Percentiles rank a stretch among this genome's conserved stretches.
Evolutionary conservation across 2,797 vertebrate species (phyloP).

Genomic region (Gymnothorax reevesii): DNA sequence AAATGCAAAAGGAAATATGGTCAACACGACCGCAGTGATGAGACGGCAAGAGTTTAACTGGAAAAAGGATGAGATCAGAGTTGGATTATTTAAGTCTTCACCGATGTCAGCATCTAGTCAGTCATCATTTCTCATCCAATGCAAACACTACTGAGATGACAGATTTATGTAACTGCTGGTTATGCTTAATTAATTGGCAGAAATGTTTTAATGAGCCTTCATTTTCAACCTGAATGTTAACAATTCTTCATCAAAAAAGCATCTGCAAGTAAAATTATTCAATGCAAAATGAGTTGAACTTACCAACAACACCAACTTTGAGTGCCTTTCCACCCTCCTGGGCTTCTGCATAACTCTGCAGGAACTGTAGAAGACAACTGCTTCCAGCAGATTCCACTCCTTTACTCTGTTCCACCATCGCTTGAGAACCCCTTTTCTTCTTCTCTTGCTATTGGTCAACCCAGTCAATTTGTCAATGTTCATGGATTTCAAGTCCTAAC

Average conservation of each 20-base stretch:
- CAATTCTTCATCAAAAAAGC: neutral
- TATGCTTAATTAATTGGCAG: neutral
- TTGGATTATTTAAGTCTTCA: constrained; percentile 72
- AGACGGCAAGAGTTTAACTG: neutral
- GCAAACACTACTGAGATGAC: neutral
- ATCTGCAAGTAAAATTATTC: neutral
- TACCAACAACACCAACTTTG: constrained; percentile 87
- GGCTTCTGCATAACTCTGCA: constrained; percentile 61
- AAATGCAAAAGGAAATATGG: neutral
- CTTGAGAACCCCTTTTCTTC: constrained; percentile 61
- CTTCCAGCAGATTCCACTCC: constrained; percentile 72
- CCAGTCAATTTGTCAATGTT: neutral
- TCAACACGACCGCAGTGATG: neutral
- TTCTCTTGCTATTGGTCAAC: constrained; percentile 63
- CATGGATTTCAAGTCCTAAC: neutral
- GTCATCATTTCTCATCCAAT: constrained; percentile 67
- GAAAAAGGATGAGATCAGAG: constrained; percentile 64
- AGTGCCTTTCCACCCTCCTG: constrained; percentile 61
- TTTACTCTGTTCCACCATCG: constrained; percentile 64
- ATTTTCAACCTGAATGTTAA: neutral
- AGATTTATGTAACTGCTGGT: neutral
- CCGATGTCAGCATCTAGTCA: constrained; percentile 22
- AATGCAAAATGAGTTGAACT: constrained; percentile 45
- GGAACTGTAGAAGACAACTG: constrained; percentile 73
- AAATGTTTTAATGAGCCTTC: neutral